Percentiles rank a stretch among this genome's conserved stretches.
These are phyloP conservation scores for Homarus gammarus DNA, from an alignment of 2,888 invertebrate species.

Conservation along the genomic window DNA sequence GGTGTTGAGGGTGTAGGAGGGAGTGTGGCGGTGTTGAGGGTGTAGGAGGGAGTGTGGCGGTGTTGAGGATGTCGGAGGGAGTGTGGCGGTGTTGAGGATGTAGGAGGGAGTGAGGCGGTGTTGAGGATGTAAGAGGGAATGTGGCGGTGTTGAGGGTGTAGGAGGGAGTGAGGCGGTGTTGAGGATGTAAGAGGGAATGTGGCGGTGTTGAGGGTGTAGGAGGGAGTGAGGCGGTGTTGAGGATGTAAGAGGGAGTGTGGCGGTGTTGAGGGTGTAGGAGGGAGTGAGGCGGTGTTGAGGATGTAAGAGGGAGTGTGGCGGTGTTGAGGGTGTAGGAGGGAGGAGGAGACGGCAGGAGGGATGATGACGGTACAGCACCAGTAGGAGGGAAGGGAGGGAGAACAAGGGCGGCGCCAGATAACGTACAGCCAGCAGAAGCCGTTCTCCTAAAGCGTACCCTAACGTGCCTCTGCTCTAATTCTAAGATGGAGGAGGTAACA, in stretches of 20 bases:
- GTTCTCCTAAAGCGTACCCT: constrained; percentile 34
- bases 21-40: neutral
- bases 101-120: too few relatives aligned
- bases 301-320: neutral
- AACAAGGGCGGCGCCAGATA: neutral
- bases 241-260: neutral
- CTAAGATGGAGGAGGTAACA: constrained; percentile 29
- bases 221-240: neutral
- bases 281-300: too few relatives aligned
- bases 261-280: too few relatives aligned
- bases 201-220: neutral
- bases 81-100: too few relatives aligned
- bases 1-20: neutral
- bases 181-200: neutral
- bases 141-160: neutral
- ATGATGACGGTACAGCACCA: neutral
- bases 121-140: neutral
- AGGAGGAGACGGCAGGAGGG: neutral
- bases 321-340: neutral
- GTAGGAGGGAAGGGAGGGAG: neutral
- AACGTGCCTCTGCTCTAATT: constrained; percentile 27
- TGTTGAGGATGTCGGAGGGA: too few relatives aligned
- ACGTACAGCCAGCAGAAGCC: neutral
- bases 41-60: too few relatives aligned
- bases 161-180: too few relatives aligned